phyloP scores from a whole-genome alignment of 2,797 vertebrate genomes.

The Hafferia zeledoni region DNA sequence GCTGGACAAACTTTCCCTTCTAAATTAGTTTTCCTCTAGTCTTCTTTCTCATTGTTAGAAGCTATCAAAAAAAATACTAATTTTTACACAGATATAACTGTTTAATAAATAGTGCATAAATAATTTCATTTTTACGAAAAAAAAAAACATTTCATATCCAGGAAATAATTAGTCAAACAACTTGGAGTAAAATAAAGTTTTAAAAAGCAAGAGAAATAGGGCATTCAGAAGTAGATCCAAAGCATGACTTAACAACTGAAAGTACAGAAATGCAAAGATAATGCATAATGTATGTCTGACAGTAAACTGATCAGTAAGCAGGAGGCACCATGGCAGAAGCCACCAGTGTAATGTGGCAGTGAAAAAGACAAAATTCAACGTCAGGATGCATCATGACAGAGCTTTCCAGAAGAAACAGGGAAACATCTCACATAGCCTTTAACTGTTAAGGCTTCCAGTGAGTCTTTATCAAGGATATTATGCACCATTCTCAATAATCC shows the following conservation, averaged over 20 bases:
- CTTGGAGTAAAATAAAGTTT: not conserved
- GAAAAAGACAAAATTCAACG: not conserved
- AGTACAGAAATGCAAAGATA: not conserved
- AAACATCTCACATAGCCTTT: not conserved
- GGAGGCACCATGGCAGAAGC: not conserved
- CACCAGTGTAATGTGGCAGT: rapidly evolving
- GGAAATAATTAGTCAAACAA: not conserved
- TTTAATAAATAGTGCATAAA: not conserved
- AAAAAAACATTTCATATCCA: not conserved
- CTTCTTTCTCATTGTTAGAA: not conserved
- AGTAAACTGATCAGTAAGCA: not conserved
- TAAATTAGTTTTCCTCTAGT: not conserved
- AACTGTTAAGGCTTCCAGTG: not conserved
- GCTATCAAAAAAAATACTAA: not conserved
- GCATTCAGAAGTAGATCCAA: not conserved
- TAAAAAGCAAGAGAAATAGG: not conserved
- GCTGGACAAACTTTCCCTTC: not conserved
- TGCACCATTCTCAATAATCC: not conserved
- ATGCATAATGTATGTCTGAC: not conserved
- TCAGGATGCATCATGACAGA: not conserved
- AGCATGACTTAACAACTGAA: not conserved
- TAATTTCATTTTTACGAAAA: rapidly evolving
- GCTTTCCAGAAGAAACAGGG: not conserved
- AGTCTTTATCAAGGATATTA: not conserved
- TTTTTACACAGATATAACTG: not conserved